phyloP scores from a whole-genome alignment of 2,113 vertebrate species.

The Pteropus alecto region DNA sequence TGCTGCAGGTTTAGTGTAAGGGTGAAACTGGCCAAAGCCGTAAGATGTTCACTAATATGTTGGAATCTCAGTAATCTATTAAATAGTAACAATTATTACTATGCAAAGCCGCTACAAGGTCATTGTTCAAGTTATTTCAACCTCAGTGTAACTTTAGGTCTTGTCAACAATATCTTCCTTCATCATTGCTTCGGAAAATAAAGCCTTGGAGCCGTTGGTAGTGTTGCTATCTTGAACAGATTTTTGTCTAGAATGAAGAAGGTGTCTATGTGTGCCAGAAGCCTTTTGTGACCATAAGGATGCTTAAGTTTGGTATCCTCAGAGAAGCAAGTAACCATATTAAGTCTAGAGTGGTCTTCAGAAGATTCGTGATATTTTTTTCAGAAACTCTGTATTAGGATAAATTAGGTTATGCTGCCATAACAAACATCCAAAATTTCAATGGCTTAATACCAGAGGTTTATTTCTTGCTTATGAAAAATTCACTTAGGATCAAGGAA shows the following conservation, averaged over 20 bases:
- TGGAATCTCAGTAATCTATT: conserved; percentile 65
- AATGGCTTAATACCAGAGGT: background rate
- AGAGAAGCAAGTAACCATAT: background rate
- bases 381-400: background rate
- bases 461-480: background rate
- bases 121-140: conserved; percentile 51
- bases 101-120: conserved; percentile 39
- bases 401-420: background rate
- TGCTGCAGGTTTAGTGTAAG: conserved; percentile 21
- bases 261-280: background rate
- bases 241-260: background rate
- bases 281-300: background rate
- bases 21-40: conserved; percentile 20
- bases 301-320: background rate
- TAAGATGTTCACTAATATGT: conserved; percentile 25
- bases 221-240: background rate
- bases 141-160: conserved; percentile 36
- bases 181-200: background rate
- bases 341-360: background rate
- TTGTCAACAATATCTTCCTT: conserved; percentile 14
- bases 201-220: conserved; percentile 6
- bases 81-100: conserved; percentile 64
- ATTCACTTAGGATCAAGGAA: background rate
- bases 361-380: background rate
- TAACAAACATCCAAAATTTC: background rate